Conservation (phyloP, 1,140 invertebrate genomes). For the Drosophila tani region DNA sequence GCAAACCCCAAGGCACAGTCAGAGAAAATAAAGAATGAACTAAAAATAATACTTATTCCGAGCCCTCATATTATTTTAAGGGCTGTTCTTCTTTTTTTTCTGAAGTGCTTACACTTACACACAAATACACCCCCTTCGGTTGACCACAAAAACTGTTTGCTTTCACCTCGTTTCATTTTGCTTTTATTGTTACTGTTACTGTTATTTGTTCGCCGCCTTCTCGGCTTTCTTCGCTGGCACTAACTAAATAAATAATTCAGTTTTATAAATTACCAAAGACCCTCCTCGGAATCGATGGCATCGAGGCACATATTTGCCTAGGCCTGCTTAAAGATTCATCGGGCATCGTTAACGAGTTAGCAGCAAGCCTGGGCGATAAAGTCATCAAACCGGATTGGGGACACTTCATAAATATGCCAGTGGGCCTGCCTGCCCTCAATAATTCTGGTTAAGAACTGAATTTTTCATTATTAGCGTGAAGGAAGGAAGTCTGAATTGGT, state of each 20-base stretch:
- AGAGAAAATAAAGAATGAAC: background rate
- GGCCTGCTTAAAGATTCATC: conserved; percentile 16
- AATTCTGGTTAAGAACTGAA: no score
- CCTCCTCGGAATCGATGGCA: conserved; percentile 12
- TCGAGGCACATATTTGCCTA: conserved; percentile 14
- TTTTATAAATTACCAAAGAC: conserved; percentile 49
- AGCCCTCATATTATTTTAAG: no score
- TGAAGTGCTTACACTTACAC: background rate
- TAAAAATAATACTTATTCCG: no score
- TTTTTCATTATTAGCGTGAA: background rate
- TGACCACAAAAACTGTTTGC: conserved; percentile 44
- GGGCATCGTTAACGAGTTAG: conserved; percentile 13
- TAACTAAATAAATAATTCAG: conserved; percentile 72
- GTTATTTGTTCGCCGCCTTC: conserved; percentile 21
- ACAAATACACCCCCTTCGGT: background rate
- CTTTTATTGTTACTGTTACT: conserved; percentile 67
- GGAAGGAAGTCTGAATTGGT: background rate
- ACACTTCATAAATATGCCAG: conserved; percentile 16
- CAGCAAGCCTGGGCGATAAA: conserved; percentile 7
- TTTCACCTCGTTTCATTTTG: conserved; percentile 43
- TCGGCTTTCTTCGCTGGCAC: background rate
- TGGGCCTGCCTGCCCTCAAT: background rate
- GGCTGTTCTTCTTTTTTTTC: no score
- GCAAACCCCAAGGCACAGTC: background rate
- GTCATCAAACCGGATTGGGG: conserved; percentile 13